Conservation (phyloP, 2,888 invertebrate species). For the Bugula neritina region DNA sequence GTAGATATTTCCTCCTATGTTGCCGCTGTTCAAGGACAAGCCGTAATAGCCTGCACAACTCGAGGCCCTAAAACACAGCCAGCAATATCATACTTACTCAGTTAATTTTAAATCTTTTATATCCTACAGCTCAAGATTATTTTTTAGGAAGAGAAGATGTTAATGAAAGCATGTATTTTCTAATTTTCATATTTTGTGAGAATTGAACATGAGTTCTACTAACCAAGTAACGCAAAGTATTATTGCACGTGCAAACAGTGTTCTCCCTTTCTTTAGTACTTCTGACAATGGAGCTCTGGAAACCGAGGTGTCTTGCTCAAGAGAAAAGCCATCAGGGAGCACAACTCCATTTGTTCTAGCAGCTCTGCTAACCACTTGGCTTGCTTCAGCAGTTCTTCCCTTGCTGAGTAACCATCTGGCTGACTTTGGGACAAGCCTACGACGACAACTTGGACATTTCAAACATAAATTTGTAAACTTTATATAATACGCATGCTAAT, state of each 20-base stretch:
- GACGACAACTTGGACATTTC: too few relatives aligned
- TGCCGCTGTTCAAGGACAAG: slow-evolving; percentile 38
- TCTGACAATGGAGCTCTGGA: not conserved
- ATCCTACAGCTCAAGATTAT: too few relatives aligned
- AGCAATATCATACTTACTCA: too few relatives aligned
- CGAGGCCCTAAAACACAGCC: too few relatives aligned
- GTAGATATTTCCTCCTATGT: slow-evolving; percentile 39
- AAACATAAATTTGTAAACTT: too few relatives aligned
- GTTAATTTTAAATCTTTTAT: too few relatives aligned
- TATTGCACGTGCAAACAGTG: not conserved
- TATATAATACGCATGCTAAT: too few relatives aligned
- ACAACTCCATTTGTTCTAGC: slow-evolving; percentile 66
- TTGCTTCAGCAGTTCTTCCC: slow-evolving; percentile 74
- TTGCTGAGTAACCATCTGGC: slow-evolving; percentile 83
- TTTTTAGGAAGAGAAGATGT: too few relatives aligned
- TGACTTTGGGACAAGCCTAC: slow-evolving; percentile 77
- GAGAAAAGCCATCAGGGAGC: slow-evolving; percentile 28
- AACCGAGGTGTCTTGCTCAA: not conserved
- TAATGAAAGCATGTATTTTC: too few relatives aligned
- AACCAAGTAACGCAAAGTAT: too few relatives aligned
- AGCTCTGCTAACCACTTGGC: slow-evolving; percentile 68
- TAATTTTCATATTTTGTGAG: too few relatives aligned
- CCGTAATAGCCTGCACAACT: slow-evolving; percentile 42
- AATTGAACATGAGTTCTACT: too few relatives aligned
- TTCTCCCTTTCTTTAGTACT: not conserved